These are phyloP conservation scores for Rhincodon typus DNA, from an alignment of 2,797 vertebrate species.

Conservation along the genomic window DNA sequence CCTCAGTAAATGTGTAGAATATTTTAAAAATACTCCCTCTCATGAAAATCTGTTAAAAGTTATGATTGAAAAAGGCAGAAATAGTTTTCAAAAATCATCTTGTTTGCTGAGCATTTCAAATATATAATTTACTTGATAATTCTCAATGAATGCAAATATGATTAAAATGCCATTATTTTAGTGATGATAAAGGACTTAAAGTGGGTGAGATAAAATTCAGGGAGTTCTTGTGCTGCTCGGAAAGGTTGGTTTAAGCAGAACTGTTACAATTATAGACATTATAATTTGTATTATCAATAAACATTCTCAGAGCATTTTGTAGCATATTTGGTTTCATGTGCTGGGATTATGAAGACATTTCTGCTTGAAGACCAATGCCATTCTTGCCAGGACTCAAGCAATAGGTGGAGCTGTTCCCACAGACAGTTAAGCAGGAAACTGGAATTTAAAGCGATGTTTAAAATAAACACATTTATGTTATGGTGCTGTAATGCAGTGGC, in stretches of 20 bases:
- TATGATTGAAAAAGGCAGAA: not conserved
- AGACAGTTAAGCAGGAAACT: not conserved
- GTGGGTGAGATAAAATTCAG: not conserved
- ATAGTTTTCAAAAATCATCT: not conserved
- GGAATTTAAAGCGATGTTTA: not conserved
- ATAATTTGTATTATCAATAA: not conserved
- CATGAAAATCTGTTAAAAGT: not conserved
- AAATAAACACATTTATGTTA: conserved; percentile 30
- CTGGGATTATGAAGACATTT: not conserved
- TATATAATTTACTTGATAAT: not conserved
- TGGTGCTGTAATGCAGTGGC: not conserved
- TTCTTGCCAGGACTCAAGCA: not conserved
- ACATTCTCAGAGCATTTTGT: not conserved
- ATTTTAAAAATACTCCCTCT: not conserved
- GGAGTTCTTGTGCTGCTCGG: not conserved
- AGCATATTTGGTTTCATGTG: not conserved
- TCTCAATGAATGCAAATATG: not conserved
- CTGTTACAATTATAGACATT: too few relatives aligned
- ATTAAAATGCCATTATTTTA: not conserved
- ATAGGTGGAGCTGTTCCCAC: conserved; percentile 16
- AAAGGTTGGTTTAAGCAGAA: not conserved
- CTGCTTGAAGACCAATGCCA: not conserved
- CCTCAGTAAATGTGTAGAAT: not conserved
- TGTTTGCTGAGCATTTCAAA: not conserved
- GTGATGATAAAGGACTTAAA: not conserved